Conservation (phyloP, 1,140 invertebrate species). For the Drosophila saltans region DNA sequence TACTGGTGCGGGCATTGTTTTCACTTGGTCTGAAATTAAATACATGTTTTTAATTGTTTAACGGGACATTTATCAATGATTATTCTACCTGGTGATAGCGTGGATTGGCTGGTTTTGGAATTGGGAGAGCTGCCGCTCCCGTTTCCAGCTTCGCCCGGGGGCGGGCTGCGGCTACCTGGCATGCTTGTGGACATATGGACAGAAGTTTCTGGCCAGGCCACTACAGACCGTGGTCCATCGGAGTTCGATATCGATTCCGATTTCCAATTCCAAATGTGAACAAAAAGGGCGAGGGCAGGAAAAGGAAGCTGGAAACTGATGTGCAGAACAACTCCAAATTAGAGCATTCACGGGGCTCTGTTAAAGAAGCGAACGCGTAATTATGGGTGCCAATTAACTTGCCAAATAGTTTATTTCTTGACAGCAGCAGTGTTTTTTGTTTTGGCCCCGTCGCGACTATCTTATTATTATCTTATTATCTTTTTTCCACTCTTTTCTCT, state of each 20-base stretch:
- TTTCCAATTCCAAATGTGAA: slow-evolving; percentile 5
- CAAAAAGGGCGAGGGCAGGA: slow-evolving; percentile 2
- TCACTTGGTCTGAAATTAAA: slow-evolving; percentile 39
- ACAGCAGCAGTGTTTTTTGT: neutral
- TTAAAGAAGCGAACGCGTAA: neutral
- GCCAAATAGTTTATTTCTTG: slow-evolving; percentile 8
- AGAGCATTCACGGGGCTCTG: slow-evolving; percentile 1
- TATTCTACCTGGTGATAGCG: slow-evolving; percentile 54
- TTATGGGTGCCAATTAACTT: slow-evolving; percentile 1
- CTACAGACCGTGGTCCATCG: neutral
- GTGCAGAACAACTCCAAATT: neutral
- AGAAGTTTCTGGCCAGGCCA: neutral
- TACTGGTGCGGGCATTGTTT: slow-evolving; percentile 31
- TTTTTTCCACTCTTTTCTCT: neutral
- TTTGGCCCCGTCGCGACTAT: neutral
- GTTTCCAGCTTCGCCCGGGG: slow-evolving; percentile 22
- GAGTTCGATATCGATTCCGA: slow-evolving; percentile 6
- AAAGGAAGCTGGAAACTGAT: neutral
- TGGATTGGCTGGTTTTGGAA: slow-evolving; percentile 42
- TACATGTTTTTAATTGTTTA: slow-evolving; percentile 1
- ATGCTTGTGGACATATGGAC: slow-evolving; percentile 56
- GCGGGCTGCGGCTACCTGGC: slow-evolving; percentile 46
- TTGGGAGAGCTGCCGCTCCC: slow-evolving; percentile 45
- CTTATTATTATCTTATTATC: no score
- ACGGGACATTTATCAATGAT: neutral